Conservation (phyloP, 2,113 vertebrate genomes). For the Corythornis vintsioides region DNA sequence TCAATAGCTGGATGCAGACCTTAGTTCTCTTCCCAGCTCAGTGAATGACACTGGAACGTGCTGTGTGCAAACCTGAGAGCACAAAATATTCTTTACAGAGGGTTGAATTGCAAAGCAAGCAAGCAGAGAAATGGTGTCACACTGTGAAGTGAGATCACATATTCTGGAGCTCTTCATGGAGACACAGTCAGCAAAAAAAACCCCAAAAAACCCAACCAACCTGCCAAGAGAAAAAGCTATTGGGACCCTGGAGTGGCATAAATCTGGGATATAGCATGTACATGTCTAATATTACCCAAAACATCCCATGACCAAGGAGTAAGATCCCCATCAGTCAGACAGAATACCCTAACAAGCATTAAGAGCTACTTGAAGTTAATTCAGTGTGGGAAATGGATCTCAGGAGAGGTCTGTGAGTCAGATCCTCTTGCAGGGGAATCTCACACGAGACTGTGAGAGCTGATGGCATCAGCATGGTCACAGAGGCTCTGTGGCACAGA, state of each 20-base stretch:
- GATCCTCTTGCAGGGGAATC: not conserved
- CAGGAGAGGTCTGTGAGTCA: not conserved
- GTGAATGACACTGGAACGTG: not conserved
- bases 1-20: not conserved
- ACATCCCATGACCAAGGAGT: not conserved
- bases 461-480: not conserved
- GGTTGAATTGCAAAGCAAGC: not conserved
- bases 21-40: not conserved
- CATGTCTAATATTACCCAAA: not conserved
- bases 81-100: not conserved
- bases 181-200: not conserved
- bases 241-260: not conserved
- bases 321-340: not conserved
- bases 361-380: constrained; percentile 11
- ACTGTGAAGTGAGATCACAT: not conserved
- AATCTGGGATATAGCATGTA: not conserved
- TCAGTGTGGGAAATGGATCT: constrained; percentile 26
- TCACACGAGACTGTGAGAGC: constrained; percentile 1
- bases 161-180: not conserved
- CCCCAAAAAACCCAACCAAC: not conserved
- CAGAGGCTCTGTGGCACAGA: not conserved
- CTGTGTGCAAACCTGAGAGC: not conserved
- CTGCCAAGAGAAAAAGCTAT: not conserved
- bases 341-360: constrained; percentile 24
- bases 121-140: not conserved